Base-by-base conservation (phyloP, 2,113 vertebrate genomes). In the Xiphophorus hellerii region DNA sequence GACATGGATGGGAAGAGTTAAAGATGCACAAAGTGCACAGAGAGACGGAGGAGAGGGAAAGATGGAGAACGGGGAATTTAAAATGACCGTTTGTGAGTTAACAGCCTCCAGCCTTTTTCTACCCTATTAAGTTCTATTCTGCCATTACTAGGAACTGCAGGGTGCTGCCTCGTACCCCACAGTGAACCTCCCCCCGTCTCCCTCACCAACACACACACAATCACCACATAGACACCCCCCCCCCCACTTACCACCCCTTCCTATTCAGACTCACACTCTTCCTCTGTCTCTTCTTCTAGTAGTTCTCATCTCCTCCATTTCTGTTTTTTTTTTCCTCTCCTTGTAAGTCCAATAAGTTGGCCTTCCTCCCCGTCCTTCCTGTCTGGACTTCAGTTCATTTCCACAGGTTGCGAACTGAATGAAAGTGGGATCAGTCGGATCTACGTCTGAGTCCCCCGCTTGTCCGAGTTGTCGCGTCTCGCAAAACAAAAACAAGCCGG, bases 111-210 rank as follows among this genome's bases (percentile, higher is more conserved):
- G 94, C 92, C 83, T 92, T 95, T 91, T 94, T 94, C 93, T 94
- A 92, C 93, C 93, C 94, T 94, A 95, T 95, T 95, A 95, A 94
- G 91, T 90, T 91, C 92, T 93, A 91, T 93, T 92, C 93, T 93
- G 91, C 92, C 93, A 94, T 95, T 94, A 91, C 94, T 88, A 77
- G 87, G 88, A 92, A 89, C 93, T 87, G 91, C 89, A 73, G 93
- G 93, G 91, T 88, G 89, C 90, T 84, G 69, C 76, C 88, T 90
- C 83, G 28, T 78, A 90, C 87, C 89, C 90, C 82, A 84, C 90
- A 73, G 86, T 72, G 85, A 42, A 81, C 71, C 77, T 74, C 77
- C 68, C 69, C 39, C 2, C 10, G 62, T 14, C 51, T 14, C 61
- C 73, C 65, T 33, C 27, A 63, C 62, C 81, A 66, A 74, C 82